Evolutionary conservation across 2,888 invertebrate species (phyloP), one percentile per base, ranked within the genome.

Genomic region (Parascotia fuliginaria): DNA sequence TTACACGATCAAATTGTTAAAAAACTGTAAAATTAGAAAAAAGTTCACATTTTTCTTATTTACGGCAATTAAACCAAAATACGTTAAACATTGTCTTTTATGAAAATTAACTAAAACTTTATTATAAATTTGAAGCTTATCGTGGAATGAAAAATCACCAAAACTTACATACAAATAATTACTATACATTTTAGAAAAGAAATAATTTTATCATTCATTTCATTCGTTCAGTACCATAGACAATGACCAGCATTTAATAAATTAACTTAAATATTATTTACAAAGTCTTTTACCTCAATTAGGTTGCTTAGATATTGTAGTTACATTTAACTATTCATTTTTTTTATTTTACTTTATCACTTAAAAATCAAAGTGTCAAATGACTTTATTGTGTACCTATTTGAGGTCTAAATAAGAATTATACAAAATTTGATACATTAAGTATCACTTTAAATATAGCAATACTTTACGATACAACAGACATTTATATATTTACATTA

Each of bases 171-270:
- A n/a, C n/a, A n/a, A n/a, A 36, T 51, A 60, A 41, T 58, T 48
- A 54, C 50, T 60, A 69, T 55, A 57, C 24, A 42, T 37, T 13
- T 43, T 40, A 62, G 65, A 45, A 53, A 43, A 22, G 19, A 32
- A 45, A 36, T 37, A 47, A 46, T 12, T 36, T 31, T 43, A 39
- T 24, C 48, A 60, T 60, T 59, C 48, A 33, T 50, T 66, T 57
- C 49, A 29, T 55, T 58, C 56, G 50, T 48, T 58, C 57, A 43
- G 7, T 34, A 22, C 49, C 52, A 29, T 37, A 48, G 22, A 42
- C 37, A 45, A 13, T 60, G 65, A 61, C 61, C 60, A 58, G 59
- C 60, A 60, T 61, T 60, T 45, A 72, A 73, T 74, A 70, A 75
- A 65, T 72, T 63, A 72, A 53, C 9, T 6, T 45, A 47, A 41